A percentile compares a stretch with the other conserved stretches of the same genome.
Conservation (phyloP, 2,888 invertebrate species). For the Tachystola acroxantha region DNA sequence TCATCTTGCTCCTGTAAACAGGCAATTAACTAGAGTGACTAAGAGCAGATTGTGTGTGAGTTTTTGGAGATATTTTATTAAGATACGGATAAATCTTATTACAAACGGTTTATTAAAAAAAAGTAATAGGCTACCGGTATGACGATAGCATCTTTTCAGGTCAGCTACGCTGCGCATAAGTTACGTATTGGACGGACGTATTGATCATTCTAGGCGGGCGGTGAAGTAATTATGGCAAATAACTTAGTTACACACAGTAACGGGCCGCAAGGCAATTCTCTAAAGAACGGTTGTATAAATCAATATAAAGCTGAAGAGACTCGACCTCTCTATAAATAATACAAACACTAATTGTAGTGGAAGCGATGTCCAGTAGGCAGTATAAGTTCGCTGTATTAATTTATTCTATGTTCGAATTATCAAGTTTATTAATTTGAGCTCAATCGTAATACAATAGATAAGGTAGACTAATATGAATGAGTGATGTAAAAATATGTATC, state of each 20-base stretch:
- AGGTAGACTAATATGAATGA: too few relatives aligned
- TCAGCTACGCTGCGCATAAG: slow-evolving; percentile 19
- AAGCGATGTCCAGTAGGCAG: slow-evolving; percentile 49
- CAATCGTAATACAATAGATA: not conserved
- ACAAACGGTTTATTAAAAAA: slow-evolving; percentile 7
- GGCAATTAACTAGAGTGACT: not conserved
- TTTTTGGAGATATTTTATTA: slow-evolving; percentile 2
- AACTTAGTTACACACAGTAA: slow-evolving; percentile 44
- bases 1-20: not conserved
- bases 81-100: not conserved
- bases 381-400: slow-evolving; percentile 41
- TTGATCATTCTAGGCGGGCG: slow-evolving; percentile 36
- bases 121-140: slow-evolving; percentile 9
- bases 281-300: slow-evolving; percentile 49
- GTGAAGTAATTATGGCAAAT: slow-evolving; percentile 56
- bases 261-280: slow-evolving; percentile 29
- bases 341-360: slow-evolving; percentile 49
- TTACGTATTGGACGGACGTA: slow-evolving; percentile 17
- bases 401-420: slow-evolving; percentile 31
- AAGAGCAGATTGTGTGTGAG: not conserved
- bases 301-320: slow-evolving; percentile 46
- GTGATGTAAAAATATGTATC: too few relatives aligned
- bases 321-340: slow-evolving; percentile 41
- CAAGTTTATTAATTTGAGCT: slow-evolving; percentile 14
- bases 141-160: slow-evolving; percentile 16